These are phyloP conservation scores for Plodia interpunctella DNA, from an alignment of 1,140 invertebrate species.

Conservation along the genomic window DNA sequence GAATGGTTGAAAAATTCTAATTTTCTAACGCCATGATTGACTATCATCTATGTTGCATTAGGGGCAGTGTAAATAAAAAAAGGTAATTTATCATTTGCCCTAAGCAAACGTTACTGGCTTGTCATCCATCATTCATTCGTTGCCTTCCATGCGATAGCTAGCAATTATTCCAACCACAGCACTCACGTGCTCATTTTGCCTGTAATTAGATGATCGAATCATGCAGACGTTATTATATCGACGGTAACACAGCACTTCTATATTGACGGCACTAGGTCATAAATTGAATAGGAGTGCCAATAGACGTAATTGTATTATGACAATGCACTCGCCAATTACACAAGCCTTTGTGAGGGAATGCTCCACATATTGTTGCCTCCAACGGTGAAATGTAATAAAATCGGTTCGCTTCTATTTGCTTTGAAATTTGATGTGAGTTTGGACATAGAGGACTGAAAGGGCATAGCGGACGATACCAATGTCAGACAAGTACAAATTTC, in stretches of 20 bases:
- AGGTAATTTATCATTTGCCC: too few relatives aligned
- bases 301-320: constrained; percentile 30
- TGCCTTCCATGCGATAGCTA: too few relatives aligned
- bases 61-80: too few relatives aligned
- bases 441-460: background rate
- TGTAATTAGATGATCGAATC: background rate
- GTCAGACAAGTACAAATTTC: background rate
- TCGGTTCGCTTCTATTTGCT: constrained; percentile 18
- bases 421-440: background rate
- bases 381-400: constrained; percentile 31
- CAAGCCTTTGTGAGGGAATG: constrained; percentile 29
- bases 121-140: too few relatives aligned
- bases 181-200: background rate
- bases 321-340: constrained; percentile 34
- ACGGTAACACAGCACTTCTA: background rate
- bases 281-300: constrained; percentile 7
- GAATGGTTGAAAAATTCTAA: too few relatives aligned
- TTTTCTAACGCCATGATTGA: too few relatives aligned
- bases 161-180: too few relatives aligned
- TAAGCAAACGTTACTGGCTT: too few relatives aligned
- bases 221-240: background rate
- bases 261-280: background rate
- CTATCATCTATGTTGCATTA: too few relatives aligned
- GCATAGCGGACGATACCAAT: background rate
- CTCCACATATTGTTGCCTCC: constrained; percentile 23